Conservation (phyloP, 2,797 vertebrate genomes). For the Gallinago stenura region DNA sequence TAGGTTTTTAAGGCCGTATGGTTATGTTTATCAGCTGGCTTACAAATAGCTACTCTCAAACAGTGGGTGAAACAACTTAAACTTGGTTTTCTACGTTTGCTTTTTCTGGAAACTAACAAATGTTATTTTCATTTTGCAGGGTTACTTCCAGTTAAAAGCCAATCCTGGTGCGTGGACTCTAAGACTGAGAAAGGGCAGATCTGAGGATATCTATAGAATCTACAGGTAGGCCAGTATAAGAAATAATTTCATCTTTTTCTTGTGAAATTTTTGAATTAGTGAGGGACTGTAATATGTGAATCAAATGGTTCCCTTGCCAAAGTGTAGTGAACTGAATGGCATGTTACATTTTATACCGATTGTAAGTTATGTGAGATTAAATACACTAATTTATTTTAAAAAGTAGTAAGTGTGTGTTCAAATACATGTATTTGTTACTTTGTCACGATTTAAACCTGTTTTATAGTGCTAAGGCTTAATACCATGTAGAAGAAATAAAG, state of each 20-base stretch:
- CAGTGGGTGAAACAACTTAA: neutral
- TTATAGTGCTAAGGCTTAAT: neutral
- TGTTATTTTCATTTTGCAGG: slow-evolving; percentile 77
- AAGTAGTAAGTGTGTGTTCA: neutral
- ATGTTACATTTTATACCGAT: neutral
- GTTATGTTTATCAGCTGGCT: neutral
- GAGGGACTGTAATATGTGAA: neutral
- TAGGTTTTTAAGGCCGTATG: neutral
- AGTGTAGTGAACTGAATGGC: neutral
- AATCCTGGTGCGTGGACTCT: slow-evolving; percentile 96
- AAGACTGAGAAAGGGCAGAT: slow-evolving; percentile 93
- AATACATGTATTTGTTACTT: neutral
- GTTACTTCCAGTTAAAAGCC: slow-evolving; percentile 98
- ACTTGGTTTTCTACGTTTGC: neutral
- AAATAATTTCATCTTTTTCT: neutral
- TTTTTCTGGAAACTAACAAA: neutral
- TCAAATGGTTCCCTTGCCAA: neutral
- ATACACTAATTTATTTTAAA: neutral
- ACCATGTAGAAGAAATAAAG: neutral
- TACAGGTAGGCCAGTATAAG: slow-evolving; percentile 85
- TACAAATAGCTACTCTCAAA: neutral
- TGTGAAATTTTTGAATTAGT: neutral
- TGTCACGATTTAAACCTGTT: neutral
- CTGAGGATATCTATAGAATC: slow-evolving; percentile 97
- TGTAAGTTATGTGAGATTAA: neutral